Conservation (phyloP, 2,113 vertebrate genomes). For the Hypomesus transpacificus region DNA sequence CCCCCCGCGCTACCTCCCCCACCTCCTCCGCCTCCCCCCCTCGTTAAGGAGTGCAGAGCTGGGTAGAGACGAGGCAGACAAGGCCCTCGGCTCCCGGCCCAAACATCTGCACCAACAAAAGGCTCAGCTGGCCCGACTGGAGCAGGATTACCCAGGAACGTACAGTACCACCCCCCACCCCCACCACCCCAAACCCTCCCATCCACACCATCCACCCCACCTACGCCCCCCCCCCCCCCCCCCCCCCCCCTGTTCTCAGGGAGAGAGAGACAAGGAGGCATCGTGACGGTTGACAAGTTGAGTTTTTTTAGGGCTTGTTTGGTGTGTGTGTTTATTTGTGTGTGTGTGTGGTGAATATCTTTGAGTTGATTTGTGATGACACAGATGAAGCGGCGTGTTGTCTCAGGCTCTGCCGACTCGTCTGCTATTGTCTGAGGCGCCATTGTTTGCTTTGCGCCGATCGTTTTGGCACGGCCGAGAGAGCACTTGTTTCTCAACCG, state of each 20-base stretch:
- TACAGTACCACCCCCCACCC: slow-evolving; percentile 43
- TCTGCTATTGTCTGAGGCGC: slow-evolving; percentile 63
- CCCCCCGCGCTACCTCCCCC: slow-evolving; percentile 15
- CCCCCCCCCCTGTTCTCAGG: neutral
- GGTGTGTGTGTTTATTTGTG: slow-evolving; percentile 8
- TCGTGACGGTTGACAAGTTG: neutral
- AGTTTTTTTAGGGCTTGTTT: neutral
- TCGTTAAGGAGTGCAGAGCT: slow-evolving; percentile 34
- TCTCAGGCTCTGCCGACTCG: slow-evolving; percentile 58
- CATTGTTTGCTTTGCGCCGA: slow-evolving; percentile 64
- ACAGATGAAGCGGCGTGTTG: slow-evolving; percentile 43
- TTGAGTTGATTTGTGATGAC: slow-evolving; percentile 37
- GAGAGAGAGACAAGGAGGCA: no score
- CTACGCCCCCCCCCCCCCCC: slow-evolving; percentile 39
- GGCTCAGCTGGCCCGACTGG: slow-evolving; percentile 78
- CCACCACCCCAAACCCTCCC: slow-evolving; percentile 47
- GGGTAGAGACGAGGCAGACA: slow-evolving; percentile 43
- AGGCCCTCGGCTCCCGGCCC: slow-evolving; percentile 76
- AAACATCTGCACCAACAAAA: slow-evolving; percentile 98
- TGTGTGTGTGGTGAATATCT: slow-evolving; percentile 19
- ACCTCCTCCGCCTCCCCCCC: neutral
- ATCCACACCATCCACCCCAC: slow-evolving; percentile 13
- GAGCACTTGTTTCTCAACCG: slow-evolving; percentile 57
- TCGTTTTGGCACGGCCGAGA: slow-evolving; percentile 58
- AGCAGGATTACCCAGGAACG: slow-evolving; percentile 75